Evolutionary conservation across 2,113 vertebrate genomes (phyloP), one percentile per base, ranked within the genome.

Genomic region (Arothron firmamentum): DNA sequence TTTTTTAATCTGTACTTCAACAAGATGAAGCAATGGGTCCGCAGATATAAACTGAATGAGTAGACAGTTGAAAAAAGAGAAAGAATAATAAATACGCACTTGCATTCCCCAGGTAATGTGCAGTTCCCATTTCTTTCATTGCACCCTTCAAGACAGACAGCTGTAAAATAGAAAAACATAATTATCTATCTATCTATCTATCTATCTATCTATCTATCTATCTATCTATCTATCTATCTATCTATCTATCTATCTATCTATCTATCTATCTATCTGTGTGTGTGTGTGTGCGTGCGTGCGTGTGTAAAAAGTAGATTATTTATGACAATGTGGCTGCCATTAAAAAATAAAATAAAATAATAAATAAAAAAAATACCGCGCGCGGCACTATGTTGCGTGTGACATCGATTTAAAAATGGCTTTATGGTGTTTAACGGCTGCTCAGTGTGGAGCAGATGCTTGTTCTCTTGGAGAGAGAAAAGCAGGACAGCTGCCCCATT

Each of bases 111-210:
- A 4, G 97, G 97, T 70, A 88, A 90, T 70, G 90, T 92, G 80
- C 97, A 99, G 77, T 95, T 95, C 64, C 93, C 97, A 25, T 94
- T 96, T 72, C 89, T 92, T 72, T 94, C 91, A 3, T 93, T 93
- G 75, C 97, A 99, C 18, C 95, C 96, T 62, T 94, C 88, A 60
- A 96, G 92, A 72, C 97, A 99, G 86, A 99, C 91, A 16, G 96
- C 97, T 98, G 85, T 66, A 67, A 78, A 70, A 65, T 61, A 52
- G 76, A 72, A 76, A n/a, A 34, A 28, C 21, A 23, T 23, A 23
- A 23, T 23, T 23, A 23, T 23, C 2, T 43, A 43, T 12, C 2
- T 43, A 43, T 43, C n/a, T n/a, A n/a, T n/a, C n/a, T n/a, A n/a
- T n/a, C n/a, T 23, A 23, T 23, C 2, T 43, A 43, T 12, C 2